phyloP scores from a whole-genome alignment of 2,113 vertebrate species.

The Gadus chalcogrammus region DNA sequence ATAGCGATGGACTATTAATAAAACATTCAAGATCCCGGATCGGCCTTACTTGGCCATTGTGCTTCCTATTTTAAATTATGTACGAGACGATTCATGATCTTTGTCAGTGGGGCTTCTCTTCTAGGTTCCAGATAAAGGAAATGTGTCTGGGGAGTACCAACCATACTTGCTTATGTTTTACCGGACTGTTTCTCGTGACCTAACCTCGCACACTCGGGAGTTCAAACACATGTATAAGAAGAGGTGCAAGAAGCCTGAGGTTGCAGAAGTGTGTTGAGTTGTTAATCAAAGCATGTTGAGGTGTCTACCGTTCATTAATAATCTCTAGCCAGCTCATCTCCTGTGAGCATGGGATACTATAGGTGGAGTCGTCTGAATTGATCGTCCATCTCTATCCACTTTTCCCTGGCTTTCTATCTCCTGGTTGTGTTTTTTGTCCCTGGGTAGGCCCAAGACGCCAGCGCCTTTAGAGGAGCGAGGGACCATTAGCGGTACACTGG shows the following conservation, averaged over 20 bases:
- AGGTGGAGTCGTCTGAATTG: conserved; percentile 17
- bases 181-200: too few species aligned
- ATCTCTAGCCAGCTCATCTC: too few species aligned
- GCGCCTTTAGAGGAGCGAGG: conserved; percentile 14
- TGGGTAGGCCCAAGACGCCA: conserved; percentile 30
- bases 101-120: conserved; percentile 16
- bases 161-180: too few species aligned
- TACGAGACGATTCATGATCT: conserved; percentile 43
- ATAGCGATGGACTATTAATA: conserved; percentile 53
- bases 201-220: too few species aligned
- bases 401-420: conserved; percentile 4
- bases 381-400: conserved; percentile 13
- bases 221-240: too few species aligned
- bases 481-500: conserved; percentile 33
- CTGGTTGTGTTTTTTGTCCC: background rate
- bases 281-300: too few species aligned
- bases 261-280: too few species aligned
- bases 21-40: conserved; percentile 44
- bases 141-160: too few species aligned
- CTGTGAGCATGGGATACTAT: background rate
- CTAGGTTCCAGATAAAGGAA: too few species aligned
- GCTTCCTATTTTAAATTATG: conserved; percentile 51
- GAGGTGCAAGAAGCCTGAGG: too few species aligned
- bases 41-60: conserved; percentile 42
- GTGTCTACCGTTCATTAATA: too few species aligned